Percentiles rank a stretch among this genome's conserved stretches.
phyloP scores from a whole-genome alignment of 2,888 invertebrate genomes.

The Himalopsyche tibetana region DNA sequence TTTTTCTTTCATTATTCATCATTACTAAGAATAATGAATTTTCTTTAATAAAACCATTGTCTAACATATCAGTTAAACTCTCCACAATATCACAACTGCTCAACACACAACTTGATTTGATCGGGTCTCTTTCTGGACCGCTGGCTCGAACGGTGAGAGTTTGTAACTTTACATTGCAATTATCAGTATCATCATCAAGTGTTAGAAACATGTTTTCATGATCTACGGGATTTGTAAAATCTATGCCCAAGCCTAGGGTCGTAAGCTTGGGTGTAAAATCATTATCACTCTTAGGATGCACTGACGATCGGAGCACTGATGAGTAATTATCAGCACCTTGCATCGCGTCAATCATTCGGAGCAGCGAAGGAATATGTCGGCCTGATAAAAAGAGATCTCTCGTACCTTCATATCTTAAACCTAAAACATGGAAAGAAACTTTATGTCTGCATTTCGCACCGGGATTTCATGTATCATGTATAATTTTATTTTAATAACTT shows the following conservation, averaged over 20 bases:
- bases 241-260: background rate
- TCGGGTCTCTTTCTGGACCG: background rate
- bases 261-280: background rate
- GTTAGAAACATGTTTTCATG: background rate
- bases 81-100: constrained; percentile 7
- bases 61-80: background rate
- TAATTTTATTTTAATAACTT: no score
- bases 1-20: constrained; percentile 3
- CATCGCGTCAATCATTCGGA: constrained; percentile 27
- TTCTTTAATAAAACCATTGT: background rate
- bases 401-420: background rate
- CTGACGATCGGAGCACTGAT: background rate
- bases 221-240: background rate
- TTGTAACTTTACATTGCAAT: constrained; percentile 24
- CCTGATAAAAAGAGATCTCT: constrained; percentile 7
- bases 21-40: background rate
- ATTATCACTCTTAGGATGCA: background rate
- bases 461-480: no score
- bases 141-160: background rate
- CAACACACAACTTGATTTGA: background rate
- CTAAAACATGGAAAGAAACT: background rate
- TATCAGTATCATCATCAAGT: background rate
- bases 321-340: background rate
- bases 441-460: background rate
- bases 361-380: constrained; percentile 5